Base-by-base conservation (phyloP, 2,797 vertebrate genomes). In the Anas acuta region DNA sequence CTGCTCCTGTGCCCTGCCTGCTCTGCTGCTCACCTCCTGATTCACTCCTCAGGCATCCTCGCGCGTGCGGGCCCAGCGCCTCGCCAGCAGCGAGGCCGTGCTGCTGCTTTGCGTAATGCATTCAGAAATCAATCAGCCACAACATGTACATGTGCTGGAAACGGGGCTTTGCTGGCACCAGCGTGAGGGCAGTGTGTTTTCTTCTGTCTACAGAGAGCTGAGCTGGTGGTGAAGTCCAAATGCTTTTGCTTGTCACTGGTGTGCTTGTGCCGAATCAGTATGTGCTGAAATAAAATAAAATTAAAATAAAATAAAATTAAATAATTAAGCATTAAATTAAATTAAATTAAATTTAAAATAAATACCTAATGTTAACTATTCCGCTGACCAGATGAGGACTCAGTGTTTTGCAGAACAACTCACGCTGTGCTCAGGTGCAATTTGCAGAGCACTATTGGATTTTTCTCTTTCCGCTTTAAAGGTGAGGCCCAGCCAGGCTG, bases 121-220 rank as follows among this genome's bases (percentile, higher is more conserved):
- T 45, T 75, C 86, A 56, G 87, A 92, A 92, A 86, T 39, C 94
- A 92, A 71, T 90, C 93, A 95, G 37, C 79, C 93, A 82, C 13
- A 0, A 73, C 76, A 43, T 13, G 0, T 1, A 3, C 81, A 77
- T n/a, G 54, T 41, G 18, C 30, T 39, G 35, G 71, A 84, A 88
- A 79, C 41, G 73, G 65, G 84, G 45, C 90, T 91, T 91, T 94
- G 45, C 81, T 91, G 91, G 70, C 7, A 12, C 56, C 90, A 37
- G 77, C 0, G 4, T 77, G 66, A 79, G 93, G 88, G 90, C 93
- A 86, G 58, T 84, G 92, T 92, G 92, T 93, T 92, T 91, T 66
- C 92, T 92, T 84, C 85, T 51, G 88, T 70, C 91, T 35, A 15
- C 33, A 60, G 87, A 64, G 58, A 81, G 85, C 70, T 89, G 85